Evolutionary conservation across 2,797 vertebrate genomes (phyloP).

Genomic region (Valencia hispanica): DNA sequence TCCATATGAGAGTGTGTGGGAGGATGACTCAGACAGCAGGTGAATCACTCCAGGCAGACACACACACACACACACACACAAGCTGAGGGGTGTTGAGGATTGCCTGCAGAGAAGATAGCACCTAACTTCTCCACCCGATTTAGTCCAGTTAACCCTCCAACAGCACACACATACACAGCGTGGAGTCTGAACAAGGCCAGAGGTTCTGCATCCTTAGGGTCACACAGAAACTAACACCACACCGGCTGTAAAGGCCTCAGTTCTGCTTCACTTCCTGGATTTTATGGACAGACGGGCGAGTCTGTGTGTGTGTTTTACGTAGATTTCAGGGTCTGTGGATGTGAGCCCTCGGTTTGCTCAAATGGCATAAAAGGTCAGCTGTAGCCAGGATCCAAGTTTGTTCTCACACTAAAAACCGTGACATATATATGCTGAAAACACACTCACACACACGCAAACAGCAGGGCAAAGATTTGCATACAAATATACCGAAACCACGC

Average conservation of each 20-base stretch:
- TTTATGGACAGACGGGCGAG: slow-evolving; percentile 12
- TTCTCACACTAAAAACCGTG: slow-evolving; percentile 35
- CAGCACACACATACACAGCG: slow-evolving; percentile 5
- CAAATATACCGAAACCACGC: background rate
- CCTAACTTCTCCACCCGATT: slow-evolving; percentile 49
- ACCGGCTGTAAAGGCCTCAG: background rate
- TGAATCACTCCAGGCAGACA: slow-evolving; percentile 60
- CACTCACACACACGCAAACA: background rate
- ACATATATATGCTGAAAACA: slow-evolving; percentile 21
- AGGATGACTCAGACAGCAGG: slow-evolving; percentile 63
- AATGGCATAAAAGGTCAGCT: slow-evolving; percentile 71
- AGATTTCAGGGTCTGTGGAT: slow-evolving; percentile 42
- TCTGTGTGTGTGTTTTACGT: slow-evolving; percentile 26
- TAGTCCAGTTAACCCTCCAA: slow-evolving; percentile 51
- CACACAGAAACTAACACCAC: slow-evolving; percentile 18
- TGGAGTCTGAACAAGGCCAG: background rate
- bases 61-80: slow-evolving; percentile 12
- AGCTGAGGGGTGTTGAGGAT: slow-evolving; percentile 27
- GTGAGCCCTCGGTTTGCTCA: slow-evolving; percentile 44
- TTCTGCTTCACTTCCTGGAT: background rate
- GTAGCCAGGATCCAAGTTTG: slow-evolving; percentile 35
- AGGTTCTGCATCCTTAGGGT: background rate
- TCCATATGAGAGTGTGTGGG: slow-evolving; percentile 23
- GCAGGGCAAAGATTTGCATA: slow-evolving; percentile 27
- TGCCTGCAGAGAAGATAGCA: slow-evolving; percentile 38